Evolutionary conservation across 1,140 invertebrate genomes (phyloP), one percentile per base, ranked within the genome.

Genomic region (Coptotermes formosanus): DNA sequence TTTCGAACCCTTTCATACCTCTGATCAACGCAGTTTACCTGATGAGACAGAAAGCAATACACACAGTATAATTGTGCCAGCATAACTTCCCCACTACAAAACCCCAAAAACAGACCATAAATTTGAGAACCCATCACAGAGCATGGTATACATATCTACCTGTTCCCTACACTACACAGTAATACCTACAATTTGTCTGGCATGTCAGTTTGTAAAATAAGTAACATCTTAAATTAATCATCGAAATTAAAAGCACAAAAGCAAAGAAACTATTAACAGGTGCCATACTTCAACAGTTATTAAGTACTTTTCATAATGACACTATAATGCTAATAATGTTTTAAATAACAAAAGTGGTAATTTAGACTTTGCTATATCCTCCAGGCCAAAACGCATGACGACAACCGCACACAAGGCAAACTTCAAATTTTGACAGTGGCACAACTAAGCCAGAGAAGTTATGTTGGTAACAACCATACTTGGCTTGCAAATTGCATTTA

Each of bases 401-500:
- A 75, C 64, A 75, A 75, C 64, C 64, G 64, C 64, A 75, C 64
- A 75, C 64, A 75, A 75, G 64, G 64, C 64, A 75, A 75, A 75
- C 64, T 30, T 75, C 7, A 75, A 75, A 75, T 75, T 75, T 75
- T 75, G 64, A 75, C 64, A 75, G 64, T 75, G 64, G 64, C 64
- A 75, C 64, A 75, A 75, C n/a, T 14, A 6, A 8, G 64, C 64
- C 64, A 75, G 64, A 75, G 64, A 75, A 75, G 64, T 75, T 75
- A 75, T 75, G 64, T 75, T 75, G 64, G 64, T 75, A 75, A 75
- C 64, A 75, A 75, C 64, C 64, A 75, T 75, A 75, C 64, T 25
- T 75, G 64, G 64, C 64, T 75, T 75, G 64, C 64, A 75, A 84
- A 84, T 84, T 84, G 52, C 83, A 84, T 84, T 84, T 84, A 84